Conservation (phyloP, 2,888 invertebrate genomes). For the Seladonia tumulorum region DNA sequence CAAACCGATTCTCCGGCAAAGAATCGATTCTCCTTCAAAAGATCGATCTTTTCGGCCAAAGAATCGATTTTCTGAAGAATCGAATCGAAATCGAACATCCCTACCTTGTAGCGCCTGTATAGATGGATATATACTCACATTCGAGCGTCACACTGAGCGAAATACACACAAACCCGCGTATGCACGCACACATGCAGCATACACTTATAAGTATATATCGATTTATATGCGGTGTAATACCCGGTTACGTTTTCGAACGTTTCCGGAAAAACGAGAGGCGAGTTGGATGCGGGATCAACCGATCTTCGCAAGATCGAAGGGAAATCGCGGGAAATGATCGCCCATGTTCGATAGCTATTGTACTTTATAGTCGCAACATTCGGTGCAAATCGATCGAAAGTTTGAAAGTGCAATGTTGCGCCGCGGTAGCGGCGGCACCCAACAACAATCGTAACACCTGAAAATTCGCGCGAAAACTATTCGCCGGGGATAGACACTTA, state of each 20-base stretch:
- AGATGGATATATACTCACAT: slow-evolving; percentile 15
- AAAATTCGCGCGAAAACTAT: slow-evolving; percentile 78
- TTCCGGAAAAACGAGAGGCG: slow-evolving; percentile 52
- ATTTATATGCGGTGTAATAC: slow-evolving; percentile 71
- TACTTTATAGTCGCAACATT: slow-evolving; percentile 28
- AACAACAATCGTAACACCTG: slow-evolving; percentile 68
- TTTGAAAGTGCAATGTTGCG: slow-evolving; percentile 68
- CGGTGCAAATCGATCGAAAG: slow-evolving; percentile 61
- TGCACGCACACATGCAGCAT: slow-evolving; percentile 7
- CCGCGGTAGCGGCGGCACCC: slow-evolving; percentile 69
- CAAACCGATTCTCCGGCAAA: not conserved
- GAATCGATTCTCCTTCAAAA: not conserved
- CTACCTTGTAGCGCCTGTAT: slow-evolving; percentile 29
- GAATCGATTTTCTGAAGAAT: not conserved
- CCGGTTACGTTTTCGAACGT: slow-evolving; percentile 52
- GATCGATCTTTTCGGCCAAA: not conserved
- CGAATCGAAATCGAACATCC: not conserved
- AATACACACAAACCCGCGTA: slow-evolving; percentile 12
- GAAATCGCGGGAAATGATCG: slow-evolving; percentile 21
- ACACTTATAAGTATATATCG: slow-evolving; percentile 67
- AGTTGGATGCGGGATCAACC: not conserved
- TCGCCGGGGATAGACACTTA: slow-evolving; percentile 36
- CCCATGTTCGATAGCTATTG: slow-evolving; percentile 30
- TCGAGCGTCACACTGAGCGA: not conserved
- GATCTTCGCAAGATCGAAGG: not conserved